Percentiles rank a stretch among this genome's conserved stretches.
phyloP scores from a whole-genome alignment of 2,113 vertebrate species.

The Ictidomys tridecemlineatus region DNA sequence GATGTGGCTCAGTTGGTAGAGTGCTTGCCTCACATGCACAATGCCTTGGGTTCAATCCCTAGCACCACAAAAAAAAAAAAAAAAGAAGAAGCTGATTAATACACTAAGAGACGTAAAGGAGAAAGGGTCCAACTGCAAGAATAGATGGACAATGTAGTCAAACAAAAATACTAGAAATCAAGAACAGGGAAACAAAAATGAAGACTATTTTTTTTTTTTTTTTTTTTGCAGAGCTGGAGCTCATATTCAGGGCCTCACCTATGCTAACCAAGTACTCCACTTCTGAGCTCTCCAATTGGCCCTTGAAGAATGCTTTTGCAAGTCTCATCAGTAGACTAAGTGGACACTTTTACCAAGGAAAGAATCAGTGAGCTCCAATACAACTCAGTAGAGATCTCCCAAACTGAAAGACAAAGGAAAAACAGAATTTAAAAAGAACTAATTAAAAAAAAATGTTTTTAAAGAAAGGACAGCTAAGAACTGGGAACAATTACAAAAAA shows the following conservation, averaged over 20 bases:
- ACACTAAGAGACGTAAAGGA: neutral
- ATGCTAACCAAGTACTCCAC: neutral
- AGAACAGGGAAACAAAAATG: neutral
- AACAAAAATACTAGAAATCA: slow-evolving; percentile 17
- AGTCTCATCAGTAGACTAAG: neutral
- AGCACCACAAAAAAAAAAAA: no score
- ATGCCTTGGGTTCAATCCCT: no score
- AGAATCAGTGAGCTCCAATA: neutral
- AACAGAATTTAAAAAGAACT: neutral
- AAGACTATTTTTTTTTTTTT: neutral
- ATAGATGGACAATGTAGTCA: neutral
- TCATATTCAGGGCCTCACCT: neutral
- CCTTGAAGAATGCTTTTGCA: neutral
- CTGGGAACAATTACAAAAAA: neutral
- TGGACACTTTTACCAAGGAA: neutral
- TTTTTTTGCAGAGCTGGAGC: neutral
- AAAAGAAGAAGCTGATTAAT: neutral
- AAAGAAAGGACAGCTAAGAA: neutral
- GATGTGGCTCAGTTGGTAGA: no score
- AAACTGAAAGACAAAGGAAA: neutral
- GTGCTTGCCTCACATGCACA: no score
- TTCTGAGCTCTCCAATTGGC: neutral
- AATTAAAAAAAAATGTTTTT: no score
- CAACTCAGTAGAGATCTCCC: neutral
- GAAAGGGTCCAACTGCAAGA: neutral